Evolutionary conservation across 2,888 invertebrate genomes (phyloP).

Genomic region (Cataglyphis livida): DNA sequence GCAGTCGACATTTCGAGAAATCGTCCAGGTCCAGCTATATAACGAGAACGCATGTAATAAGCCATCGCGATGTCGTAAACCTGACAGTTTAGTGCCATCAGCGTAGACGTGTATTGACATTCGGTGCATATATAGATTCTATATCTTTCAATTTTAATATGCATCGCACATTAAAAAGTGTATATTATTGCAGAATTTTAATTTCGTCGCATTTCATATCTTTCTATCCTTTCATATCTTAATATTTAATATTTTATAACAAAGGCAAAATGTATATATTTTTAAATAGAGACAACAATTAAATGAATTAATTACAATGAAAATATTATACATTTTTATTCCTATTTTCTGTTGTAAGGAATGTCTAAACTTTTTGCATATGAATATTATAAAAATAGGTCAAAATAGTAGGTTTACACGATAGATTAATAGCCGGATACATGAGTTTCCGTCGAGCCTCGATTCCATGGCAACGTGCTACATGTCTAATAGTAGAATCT

Average conservation of each 20-base stretch:
- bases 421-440: constrained; percentile 21
- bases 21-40: constrained; percentile 18
- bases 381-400: neutral
- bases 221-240: neutral
- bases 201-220: neutral
- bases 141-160: neutral
- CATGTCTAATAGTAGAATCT: neutral
- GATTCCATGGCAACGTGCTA: neutral
- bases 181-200: neutral
- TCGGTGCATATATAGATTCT: neutral
- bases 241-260: neutral
- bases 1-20: constrained; percentile 45
- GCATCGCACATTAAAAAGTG: neutral
- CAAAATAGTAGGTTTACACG: neutral
- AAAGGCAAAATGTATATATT: neutral
- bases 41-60: constrained; percentile 61
- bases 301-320: neutral
- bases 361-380: neutral
- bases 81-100: constrained; percentile 20
- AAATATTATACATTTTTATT: neutral
- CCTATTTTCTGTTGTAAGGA: neutral
- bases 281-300: neutral
- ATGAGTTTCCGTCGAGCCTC: constrained; percentile 5
- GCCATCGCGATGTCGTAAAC: constrained; percentile 55
- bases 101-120: constrained; percentile 34